These are phyloP conservation scores for Sander lucioperca DNA, from an alignment of 2,113 vertebrate genomes.

Conservation along the genomic window DNA sequence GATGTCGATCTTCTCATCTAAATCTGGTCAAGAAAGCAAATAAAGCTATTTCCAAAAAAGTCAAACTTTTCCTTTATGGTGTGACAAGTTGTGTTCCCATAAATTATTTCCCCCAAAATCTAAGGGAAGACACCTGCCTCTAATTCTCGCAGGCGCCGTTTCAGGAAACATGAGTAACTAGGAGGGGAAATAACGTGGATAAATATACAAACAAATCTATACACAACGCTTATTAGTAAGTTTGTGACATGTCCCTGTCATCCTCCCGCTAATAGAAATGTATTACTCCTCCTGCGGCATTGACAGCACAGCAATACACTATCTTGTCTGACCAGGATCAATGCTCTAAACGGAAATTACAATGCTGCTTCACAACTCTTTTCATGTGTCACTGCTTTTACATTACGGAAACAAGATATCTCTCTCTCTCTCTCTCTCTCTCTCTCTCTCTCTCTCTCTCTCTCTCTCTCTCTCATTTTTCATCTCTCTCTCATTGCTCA, in stretches of 20 bases:
- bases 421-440: constrained; percentile 20
- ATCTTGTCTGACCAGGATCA: constrained; percentile 46
- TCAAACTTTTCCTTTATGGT: background rate
- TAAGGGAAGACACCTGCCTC: background rate
- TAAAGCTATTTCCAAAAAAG: background rate
- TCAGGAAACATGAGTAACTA: background rate
- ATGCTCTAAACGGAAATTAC: constrained; percentile 53
- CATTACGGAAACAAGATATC: constrained; percentile 32
- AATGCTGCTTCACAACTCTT: constrained; percentile 39
- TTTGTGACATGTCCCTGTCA: constrained; percentile 12
- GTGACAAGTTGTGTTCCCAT: too few species aligned
- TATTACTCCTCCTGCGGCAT: constrained; percentile 27
- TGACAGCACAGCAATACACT: constrained; percentile 27
- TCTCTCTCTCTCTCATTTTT: background rate
- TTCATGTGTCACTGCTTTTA: constrained; percentile 60
- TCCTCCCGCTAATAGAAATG: constrained; percentile 20
- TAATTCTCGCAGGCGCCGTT: background rate
- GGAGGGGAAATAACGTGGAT: background rate
- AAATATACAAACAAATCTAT: constrained; percentile 2
- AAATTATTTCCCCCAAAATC: background rate
- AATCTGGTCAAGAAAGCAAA: background rate
- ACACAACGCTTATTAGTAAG: constrained; percentile 18
- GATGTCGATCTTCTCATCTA: too few species aligned
- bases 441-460: constrained; percentile 20
- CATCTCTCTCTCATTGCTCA: constrained; percentile 37